Evolutionary conservation across 2,888 invertebrate genomes (phyloP).

Genomic region (Zootermopsis nevadensis): DNA sequence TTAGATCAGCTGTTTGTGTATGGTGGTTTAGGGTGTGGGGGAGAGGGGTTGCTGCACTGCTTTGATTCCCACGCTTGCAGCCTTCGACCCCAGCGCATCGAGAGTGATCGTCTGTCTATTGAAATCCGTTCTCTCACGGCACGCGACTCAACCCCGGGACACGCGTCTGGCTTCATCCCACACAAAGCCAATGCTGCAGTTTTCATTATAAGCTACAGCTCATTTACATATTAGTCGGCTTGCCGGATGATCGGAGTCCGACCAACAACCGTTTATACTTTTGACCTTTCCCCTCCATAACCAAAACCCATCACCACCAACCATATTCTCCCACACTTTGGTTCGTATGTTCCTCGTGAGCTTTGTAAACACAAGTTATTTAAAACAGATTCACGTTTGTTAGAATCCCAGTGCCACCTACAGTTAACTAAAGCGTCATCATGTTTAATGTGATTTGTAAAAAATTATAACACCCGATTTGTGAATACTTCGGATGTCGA

Average conservation of each 20-base stretch:
- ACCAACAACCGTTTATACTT: not conserved
- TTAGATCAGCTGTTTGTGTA: conserved; percentile 26
- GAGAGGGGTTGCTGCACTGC: not conserved
- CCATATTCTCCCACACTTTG: conserved; percentile 2
- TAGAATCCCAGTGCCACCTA: too few species aligned
- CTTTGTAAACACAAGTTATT: conserved; percentile 11
- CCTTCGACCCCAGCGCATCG: not conserved
- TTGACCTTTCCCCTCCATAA: conserved; percentile 4
- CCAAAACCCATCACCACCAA: not conserved
- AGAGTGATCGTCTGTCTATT: not conserved
- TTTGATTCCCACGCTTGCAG: conserved; percentile 26
- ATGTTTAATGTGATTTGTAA: too few species aligned
- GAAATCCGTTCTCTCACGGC: conserved; percentile 4
- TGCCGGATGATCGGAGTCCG: not conserved
- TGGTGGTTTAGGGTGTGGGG: not conserved
- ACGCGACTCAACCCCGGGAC: not conserved
- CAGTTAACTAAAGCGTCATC: too few species aligned
- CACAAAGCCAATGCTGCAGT: not conserved
- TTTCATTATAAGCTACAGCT: not conserved
- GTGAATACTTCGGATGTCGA: too few species aligned
- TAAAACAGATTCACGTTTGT: not conserved
- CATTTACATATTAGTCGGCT: conserved; percentile 4
- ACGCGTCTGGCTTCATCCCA: conserved; percentile 1
- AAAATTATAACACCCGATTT: too few species aligned
- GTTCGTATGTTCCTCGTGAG: not conserved